Base-by-base conservation (phyloP, 53 echinoderm and acorn worm species). In the Echinometra lucunter region DNA sequence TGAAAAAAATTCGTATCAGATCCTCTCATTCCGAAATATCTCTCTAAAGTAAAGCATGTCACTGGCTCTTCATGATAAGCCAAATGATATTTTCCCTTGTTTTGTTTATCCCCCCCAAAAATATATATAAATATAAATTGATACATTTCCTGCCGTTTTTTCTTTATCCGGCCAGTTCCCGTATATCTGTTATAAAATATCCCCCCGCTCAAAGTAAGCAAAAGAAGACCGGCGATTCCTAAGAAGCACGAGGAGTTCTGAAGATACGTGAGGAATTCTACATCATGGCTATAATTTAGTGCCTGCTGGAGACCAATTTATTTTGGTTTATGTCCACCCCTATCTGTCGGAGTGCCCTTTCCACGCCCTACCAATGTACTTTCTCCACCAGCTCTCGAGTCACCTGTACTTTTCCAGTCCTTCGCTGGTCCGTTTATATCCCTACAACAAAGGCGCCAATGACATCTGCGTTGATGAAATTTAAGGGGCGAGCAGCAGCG, bases 261-360 rank as follows among this genome's bases (percentile, higher is more conserved):
- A n/a, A 40, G 90, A 58, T 90, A 35, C 58, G 69, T 92, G 70
- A 15, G 81, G 93, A 93, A 93, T 93, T 93, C 93, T 57, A 81
- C 93, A 93, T 93, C 93, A 93, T 57, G 93, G 38, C 34, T 53
- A 38, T 93, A 81, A 93, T 93, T 93, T 93, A 38, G 57, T 28
- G 19, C 93, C 57, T 12, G 93, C 57, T 80, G 93, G 93, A 57
- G 93, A 81, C 80, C 93, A 93, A 93, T 93, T 93, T 93, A 93
- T 93, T 78, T 93, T 37, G 57, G 56, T 80, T 93, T 93, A 82
- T 93, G 93, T 81, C 93, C 57, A 37, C 56, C 40, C 32, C 35
- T 80, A 55, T 93, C 44, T 92, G 69, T 34, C 25, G 38, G 9
- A 78, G 25, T 57, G 78, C 58, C 81, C 81, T 81, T 93, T 80